These are phyloP conservation scores for Bimastos eiseni DNA, from an alignment of 2,888 invertebrate species.

Conservation along the genomic window DNA sequence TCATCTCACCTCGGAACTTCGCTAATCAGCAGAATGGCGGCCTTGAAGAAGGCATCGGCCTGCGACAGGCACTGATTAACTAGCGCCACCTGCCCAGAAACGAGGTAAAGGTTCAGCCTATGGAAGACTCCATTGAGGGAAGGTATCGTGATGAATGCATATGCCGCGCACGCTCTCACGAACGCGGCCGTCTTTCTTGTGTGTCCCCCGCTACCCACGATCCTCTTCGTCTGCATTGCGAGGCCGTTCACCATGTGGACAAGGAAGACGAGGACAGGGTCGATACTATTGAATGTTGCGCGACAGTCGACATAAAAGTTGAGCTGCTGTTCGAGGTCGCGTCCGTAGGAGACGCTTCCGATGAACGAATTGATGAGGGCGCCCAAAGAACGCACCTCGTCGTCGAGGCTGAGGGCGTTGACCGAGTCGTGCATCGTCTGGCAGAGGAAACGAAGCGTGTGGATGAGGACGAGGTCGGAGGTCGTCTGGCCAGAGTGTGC, in stretches of 20 bases:
- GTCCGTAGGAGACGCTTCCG: constrained; percentile 77
- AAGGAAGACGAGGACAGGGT: constrained; percentile 80
- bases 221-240: constrained; percentile 67
- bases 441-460: constrained; percentile 84
- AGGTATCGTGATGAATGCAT: constrained; percentile 94
- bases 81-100: constrained; percentile 85
- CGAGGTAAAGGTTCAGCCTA: constrained; percentile 80
- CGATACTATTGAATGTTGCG: constrained; percentile 85
- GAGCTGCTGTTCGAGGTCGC: constrained; percentile 85
- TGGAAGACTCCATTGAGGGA: constrained; percentile 78
- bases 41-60: constrained; percentile 93
- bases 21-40: constrained; percentile 76
- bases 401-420: constrained; percentile 71
- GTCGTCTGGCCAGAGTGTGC: constrained; percentile 64
- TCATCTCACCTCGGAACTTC: constrained; percentile 72
- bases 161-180: constrained; percentile 83
- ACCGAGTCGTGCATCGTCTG: constrained; percentile 88
- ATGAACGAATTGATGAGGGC: constrained; percentile 78
- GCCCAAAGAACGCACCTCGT: constrained; percentile 81
- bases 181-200: constrained; percentile 71
- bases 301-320: constrained; percentile 91
- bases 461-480: constrained; percentile 81
- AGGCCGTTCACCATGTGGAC: constrained; percentile 83
- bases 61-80: constrained; percentile 88
- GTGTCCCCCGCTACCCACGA: constrained; percentile 72